These are phyloP conservation scores for Scaptomyza hsui DNA, from an alignment of 1,140 invertebrate species.

Conservation along the genomic window DNA sequence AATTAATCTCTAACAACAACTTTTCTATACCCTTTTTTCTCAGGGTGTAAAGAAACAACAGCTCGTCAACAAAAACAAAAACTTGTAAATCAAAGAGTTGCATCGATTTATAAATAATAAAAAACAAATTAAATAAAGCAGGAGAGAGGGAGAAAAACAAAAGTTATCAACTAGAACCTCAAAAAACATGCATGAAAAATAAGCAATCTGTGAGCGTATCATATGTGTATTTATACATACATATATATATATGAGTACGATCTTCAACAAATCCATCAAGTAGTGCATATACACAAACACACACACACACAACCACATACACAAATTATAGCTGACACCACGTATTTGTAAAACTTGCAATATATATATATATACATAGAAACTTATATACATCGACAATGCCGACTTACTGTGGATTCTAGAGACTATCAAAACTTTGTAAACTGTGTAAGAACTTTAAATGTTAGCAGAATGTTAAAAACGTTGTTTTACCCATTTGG, in stretches of 20 bases:
- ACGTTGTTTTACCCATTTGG: too few species aligned
- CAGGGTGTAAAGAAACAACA: neutral
- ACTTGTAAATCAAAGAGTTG: constrained; percentile 17
- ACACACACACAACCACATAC: neutral
- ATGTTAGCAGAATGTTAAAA: too few species aligned
- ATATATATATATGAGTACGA: neutral
- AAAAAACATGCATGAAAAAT: constrained; percentile 24
- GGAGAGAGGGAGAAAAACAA: neutral
- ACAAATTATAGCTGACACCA: neutral
- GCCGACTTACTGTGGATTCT: too few species aligned
- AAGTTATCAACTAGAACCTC: constrained; percentile 1
- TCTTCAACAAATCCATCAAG: neutral
- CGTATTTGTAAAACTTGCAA: neutral
- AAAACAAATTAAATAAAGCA: neutral
- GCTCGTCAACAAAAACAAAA: constrained; percentile 6
- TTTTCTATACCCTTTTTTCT: too few species aligned
- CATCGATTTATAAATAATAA: constrained; percentile 14
- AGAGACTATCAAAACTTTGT: too few species aligned
- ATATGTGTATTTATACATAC: too few species aligned
- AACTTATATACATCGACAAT: constrained; percentile 1
- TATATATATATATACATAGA: constrained; percentile 19
- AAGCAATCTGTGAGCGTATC: neutral
- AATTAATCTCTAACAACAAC: constrained; percentile 10
- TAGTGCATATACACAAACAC: neutral
- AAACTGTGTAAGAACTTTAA: too few species aligned